Evolutionary conservation across 1,140 invertebrate genomes (phyloP), one percentile per base, ranked within the genome.

Genomic region (Formica selysi): DNA sequence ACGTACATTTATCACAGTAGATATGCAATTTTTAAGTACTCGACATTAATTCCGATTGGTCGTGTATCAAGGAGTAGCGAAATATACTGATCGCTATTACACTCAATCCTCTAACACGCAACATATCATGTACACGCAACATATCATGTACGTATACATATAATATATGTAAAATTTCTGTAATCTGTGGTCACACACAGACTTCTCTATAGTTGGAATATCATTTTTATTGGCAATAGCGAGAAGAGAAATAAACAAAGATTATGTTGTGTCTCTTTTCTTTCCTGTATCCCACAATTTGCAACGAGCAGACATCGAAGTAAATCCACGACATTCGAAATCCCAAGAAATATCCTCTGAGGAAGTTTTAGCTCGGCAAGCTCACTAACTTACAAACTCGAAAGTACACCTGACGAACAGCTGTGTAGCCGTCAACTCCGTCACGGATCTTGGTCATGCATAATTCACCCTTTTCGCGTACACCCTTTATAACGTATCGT

Each of bases 391-490:
- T 51, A 4, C 3, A 6, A 51, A 16, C 48, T 51, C 48, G 48
- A 51, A 51, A 13, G 16, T 65, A 85, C 91, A 91, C 83, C 91
- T 91, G 91, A 90, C 90, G 74, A 71, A 87, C 91, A 91, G 88
- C 86, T 91, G 91, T 91, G 90, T 87, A 62, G 71, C 76, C 67
- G 59, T 86, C 87, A 76, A 80, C 29, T 76, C 68, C 88, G 91
- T 91, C 74, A 91, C 57, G 85, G 80, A 48, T 70, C 41, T 79
- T 86, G 85, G n/a, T 51, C 68, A 22, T 54, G 26, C 74, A 87
- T 68, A 80, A 74, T 41, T 51, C 76, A 71, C 65, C 26, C 81
- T 68, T 67, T 68, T 59, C 57, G 73, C 57, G 73, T 54, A 64
- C 29, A 26, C 70, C 64, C 57, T 68, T 68, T 29, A 19, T 64